phyloP scores from a whole-genome alignment of 1,140 invertebrate species.

The Nasonia vitripennis region DNA sequence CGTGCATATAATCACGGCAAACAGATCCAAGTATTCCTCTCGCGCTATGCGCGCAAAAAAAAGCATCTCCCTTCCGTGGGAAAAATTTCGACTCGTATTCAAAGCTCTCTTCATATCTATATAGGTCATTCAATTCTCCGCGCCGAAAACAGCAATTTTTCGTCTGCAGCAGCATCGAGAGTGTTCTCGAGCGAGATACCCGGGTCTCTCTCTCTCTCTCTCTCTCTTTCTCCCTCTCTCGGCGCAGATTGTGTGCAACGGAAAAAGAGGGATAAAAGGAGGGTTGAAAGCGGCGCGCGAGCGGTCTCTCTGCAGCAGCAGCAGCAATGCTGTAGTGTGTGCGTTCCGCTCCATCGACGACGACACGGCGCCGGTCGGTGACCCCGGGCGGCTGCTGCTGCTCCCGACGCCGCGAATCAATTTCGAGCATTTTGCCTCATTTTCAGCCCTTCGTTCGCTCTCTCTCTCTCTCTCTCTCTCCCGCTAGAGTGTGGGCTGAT shows the following conservation, averaged over 20 bases:
- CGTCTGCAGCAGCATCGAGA: background rate
- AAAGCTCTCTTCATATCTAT: background rate
- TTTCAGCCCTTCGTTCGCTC: background rate
- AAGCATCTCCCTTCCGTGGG: background rate
- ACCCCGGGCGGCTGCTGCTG: slow-evolving; percentile 40
- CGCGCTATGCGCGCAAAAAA: background rate
- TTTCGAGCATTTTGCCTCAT: slow-evolving; percentile 41
- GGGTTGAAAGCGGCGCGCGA: slow-evolving; percentile 50
- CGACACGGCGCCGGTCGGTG: slow-evolving; percentile 30
- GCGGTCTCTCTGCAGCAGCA: slow-evolving; percentile 45
- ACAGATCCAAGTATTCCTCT: background rate
- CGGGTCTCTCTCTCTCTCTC: no score
- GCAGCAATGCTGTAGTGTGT: slow-evolving; percentile 20
- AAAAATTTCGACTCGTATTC: no score
- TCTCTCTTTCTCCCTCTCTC: background rate
- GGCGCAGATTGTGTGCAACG: background rate
- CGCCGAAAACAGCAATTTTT: background rate
- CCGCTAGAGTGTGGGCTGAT: background rate
- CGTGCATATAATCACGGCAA: background rate
- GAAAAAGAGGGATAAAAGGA: slow-evolving; percentile 16
- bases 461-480: background rate
- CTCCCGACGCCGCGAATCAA: slow-evolving; percentile 55
- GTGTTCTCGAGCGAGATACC: background rate
- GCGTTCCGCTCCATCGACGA: slow-evolving; percentile 58
- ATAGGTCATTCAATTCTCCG: background rate